These are phyloP conservation scores for Drosophila ohnishii DNA, from an alignment of 1,140 invertebrate species.

Conservation along the genomic window DNA sequence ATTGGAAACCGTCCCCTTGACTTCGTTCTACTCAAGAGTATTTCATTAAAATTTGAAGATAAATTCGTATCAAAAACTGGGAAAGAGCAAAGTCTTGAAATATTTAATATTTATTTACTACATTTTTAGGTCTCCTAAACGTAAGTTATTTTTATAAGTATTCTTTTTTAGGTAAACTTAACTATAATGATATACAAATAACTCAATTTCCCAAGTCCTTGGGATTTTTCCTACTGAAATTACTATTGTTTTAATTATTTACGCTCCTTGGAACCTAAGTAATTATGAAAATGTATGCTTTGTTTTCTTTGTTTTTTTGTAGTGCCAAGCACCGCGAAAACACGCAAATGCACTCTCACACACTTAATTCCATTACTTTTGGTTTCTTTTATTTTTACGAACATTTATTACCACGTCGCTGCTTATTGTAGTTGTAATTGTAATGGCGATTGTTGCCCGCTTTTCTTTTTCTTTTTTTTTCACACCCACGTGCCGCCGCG, in stretches of 20 bases:
- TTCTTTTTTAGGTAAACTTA: background rate
- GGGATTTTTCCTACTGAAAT: background rate
- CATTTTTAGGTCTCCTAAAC: too few relatives aligned
- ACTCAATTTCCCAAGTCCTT: background rate
- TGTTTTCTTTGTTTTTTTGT: conserved; percentile 1
- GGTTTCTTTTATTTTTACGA: conserved; percentile 50
- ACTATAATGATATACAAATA: background rate
- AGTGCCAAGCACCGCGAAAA: background rate
- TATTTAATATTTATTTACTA: too few relatives aligned
- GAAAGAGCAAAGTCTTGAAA: background rate
- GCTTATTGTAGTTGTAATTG: conserved; percentile 36
- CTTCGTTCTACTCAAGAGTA: background rate
- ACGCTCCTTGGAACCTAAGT: conserved; percentile 10
- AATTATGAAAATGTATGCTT: conserved; percentile 18
- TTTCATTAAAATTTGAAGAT: conserved; percentile 18
- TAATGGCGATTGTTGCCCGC: conserved; percentile 18
- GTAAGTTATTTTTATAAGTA: too few relatives aligned
- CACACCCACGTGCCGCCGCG: conserved; percentile 30
- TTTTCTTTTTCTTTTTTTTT: conserved; percentile 8
- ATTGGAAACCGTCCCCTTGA: conserved; percentile 12
- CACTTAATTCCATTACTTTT: conserved; percentile 36
- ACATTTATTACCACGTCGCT: conserved; percentile 29
- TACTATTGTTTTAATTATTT: conserved; percentile 9
- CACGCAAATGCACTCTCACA: conserved; percentile 22
- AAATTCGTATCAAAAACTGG: background rate